These are phyloP conservation scores for Onychomys leucogaster DNA, from an alignment of 2,797 vertebrate genomes.

Conservation along the genomic window DNA sequence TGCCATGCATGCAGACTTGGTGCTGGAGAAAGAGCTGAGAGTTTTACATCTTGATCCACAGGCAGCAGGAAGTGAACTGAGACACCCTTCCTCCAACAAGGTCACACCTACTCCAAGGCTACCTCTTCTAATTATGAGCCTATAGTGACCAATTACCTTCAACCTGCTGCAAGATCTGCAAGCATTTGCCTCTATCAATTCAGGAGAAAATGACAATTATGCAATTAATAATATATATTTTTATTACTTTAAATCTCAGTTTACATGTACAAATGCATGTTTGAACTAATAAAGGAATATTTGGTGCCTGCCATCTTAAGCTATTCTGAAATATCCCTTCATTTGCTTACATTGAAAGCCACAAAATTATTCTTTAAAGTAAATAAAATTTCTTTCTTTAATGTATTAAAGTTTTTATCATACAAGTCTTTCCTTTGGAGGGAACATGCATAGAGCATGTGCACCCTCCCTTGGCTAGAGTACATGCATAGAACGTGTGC, in stretches of 20 bases:
- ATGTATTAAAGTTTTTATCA: neutral
- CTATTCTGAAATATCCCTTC: neutral
- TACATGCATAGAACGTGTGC: neutral
- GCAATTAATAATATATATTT: neutral
- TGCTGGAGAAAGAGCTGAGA: neutral
- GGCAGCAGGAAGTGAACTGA: neutral
- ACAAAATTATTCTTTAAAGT: neutral
- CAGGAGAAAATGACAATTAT: neutral
- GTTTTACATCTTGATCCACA: neutral
- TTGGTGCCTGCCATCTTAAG: neutral
- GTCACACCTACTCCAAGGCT: neutral
- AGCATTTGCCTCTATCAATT: slow-evolving; percentile 11
- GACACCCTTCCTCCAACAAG: neutral
- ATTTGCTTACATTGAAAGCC: neutral
- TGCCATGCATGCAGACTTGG: neutral
- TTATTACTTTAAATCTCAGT: neutral
- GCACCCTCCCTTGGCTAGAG: neutral
- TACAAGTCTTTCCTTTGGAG: neutral
- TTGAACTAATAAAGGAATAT: neutral
- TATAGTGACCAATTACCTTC: neutral
- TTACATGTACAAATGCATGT: neutral
- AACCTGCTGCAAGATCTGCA: neutral
- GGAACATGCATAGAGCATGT: neutral
- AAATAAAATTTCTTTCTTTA: neutral
- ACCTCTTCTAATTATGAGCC: neutral